Conservation (phyloP, 2,113 vertebrate genomes). For the Hypomesus transpacificus region DNA sequence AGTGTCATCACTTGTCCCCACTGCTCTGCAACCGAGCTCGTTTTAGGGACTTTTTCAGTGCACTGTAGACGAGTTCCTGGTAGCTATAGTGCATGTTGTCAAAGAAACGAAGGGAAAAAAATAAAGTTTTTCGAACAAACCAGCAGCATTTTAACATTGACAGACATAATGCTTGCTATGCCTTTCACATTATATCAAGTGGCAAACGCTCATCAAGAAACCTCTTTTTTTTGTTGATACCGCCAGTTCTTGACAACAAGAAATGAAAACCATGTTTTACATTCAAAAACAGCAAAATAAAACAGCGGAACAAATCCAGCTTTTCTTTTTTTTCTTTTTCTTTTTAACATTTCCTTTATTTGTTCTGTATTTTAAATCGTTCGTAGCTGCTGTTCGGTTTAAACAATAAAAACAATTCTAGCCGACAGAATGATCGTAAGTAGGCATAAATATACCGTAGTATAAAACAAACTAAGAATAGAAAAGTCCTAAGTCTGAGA, state of each 20-base stretch:
- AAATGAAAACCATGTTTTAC: constrained; percentile 45
- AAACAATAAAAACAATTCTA: constrained; percentile 29
- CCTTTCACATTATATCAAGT: constrained; percentile 75
- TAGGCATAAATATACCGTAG: constrained; percentile 49
- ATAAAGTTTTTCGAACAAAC: constrained; percentile 23
- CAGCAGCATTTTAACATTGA: constrained; percentile 82
- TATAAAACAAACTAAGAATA: constrained; percentile 39
- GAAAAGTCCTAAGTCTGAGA: constrained; percentile 1
- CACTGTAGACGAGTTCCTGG: constrained; percentile 62
- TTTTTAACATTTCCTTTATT: constrained; percentile 13
- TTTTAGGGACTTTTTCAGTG: constrained; percentile 17
- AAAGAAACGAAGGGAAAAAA: background rate
- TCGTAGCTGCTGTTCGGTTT: constrained; percentile 41
- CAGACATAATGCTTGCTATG: constrained; percentile 71
- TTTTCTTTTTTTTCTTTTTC: constrained; percentile 6
- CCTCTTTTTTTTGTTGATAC: constrained; percentile 16
- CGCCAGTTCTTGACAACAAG: constrained; percentile 29
- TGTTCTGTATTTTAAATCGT: constrained; percentile 5
- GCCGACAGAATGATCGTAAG: constrained; percentile 19
- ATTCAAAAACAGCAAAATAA: constrained; percentile 55
- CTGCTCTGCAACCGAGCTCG: background rate
- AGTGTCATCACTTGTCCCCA: background rate
- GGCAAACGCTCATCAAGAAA: constrained; percentile 36
- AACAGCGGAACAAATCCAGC: constrained; percentile 18
- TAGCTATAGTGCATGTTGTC: constrained; percentile 80